Percentiles rank a stretch among this genome's conserved stretches.
These are phyloP conservation scores for Microcebus ravelobensis DNA, from an alignment of 2,113 vertebrate species.

Conservation along the genomic window DNA sequence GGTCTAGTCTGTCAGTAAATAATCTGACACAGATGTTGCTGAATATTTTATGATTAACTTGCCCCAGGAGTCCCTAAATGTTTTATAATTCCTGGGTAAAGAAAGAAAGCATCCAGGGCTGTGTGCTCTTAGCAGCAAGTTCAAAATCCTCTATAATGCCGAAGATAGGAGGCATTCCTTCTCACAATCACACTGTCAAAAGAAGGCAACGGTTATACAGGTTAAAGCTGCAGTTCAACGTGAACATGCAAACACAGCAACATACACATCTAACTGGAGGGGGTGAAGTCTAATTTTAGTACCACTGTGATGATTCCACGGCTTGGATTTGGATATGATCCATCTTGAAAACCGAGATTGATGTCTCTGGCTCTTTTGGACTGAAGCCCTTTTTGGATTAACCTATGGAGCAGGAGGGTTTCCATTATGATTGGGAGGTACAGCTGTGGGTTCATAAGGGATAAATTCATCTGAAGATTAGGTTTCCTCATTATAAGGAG, in stretches of 20 bases:
- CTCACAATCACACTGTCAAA: neutral
- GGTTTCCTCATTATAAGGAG: neutral
- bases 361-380: neutral
- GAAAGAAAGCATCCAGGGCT: conserved; percentile 22
- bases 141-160: neutral
- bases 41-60: conserved; percentile 78
- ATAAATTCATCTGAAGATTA: neutral
- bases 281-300: neutral
- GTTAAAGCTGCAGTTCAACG: neutral
- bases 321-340: neutral
- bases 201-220: neutral
- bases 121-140: conserved; percentile 31
- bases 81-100: conserved; percentile 79
- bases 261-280: accelerated
- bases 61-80: conserved; percentile 62
- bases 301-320: neutral
- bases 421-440: neutral
- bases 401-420: neutral
- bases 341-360: conserved; percentile 12
- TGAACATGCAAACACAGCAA: neutral
- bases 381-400: neutral
- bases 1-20: conserved; percentile 64
- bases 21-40: conserved; percentile 73
- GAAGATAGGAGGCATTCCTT: neutral
- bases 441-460: neutral